Conservation (phyloP, 2,888 invertebrate genomes). For the Melinaea marsaeus region DNA sequence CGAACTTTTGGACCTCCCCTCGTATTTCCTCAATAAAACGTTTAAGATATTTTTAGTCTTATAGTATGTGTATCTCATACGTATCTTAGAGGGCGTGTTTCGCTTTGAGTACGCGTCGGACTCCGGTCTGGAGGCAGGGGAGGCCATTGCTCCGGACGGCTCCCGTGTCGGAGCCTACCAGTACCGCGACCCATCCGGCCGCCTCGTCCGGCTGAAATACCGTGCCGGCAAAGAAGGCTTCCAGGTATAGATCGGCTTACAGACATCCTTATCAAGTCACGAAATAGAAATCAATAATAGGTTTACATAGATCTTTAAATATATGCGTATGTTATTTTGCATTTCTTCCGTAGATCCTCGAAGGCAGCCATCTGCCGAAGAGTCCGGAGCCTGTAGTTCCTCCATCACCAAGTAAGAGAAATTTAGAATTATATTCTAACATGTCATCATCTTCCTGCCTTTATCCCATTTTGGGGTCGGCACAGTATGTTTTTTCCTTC, state of each 20-base stretch:
- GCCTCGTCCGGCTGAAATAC: conserved; percentile 80
- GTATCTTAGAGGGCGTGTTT: conserved; percentile 82
- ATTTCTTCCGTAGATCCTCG: conserved; percentile 55
- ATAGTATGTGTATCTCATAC: no score
- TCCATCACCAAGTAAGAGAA: conserved; percentile 42
- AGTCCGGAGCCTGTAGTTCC: conserved; percentile 67
- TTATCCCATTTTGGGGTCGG: no score
- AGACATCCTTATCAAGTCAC: background rate
- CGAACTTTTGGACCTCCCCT: no score
- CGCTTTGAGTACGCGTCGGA: conserved; percentile 83
- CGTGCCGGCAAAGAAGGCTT: conserved; percentile 73
- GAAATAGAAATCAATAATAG: background rate
- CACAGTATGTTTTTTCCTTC: no score
- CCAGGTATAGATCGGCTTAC: conserved; percentile 44
- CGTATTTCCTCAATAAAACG: no score
- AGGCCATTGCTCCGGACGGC: conserved; percentile 82
- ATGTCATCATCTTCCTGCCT: no score
- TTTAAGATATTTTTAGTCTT: no score
- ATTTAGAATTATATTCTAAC: no score
- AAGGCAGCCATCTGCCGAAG: conserved; percentile 71
- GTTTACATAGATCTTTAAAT: background rate
- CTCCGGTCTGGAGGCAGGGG: conserved; percentile 83
- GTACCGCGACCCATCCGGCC: conserved; percentile 82
- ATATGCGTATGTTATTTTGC: background rate
- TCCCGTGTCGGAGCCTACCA: conserved; percentile 81